phyloP scores from a whole-genome alignment of 2,888 invertebrate genomes.

The Melieria crassipennis region DNA sequence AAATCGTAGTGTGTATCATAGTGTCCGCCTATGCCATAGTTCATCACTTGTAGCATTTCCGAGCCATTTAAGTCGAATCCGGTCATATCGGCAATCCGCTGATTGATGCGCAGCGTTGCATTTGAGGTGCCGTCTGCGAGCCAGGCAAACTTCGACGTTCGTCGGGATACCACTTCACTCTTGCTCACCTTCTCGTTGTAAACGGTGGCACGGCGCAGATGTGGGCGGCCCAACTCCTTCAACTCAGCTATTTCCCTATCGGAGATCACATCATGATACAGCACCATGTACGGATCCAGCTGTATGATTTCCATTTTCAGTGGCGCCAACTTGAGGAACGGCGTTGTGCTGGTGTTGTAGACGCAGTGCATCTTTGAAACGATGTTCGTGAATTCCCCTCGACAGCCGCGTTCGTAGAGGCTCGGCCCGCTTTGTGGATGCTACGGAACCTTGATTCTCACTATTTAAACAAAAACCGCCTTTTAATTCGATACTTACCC shows the following conservation, averaged over 20 bases:
- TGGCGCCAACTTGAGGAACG: conserved; percentile 56
- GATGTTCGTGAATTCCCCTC: conserved; percentile 47
- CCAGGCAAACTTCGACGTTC: conserved; percentile 61
- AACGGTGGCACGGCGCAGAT: conserved; percentile 54
- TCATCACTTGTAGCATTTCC: conserved; percentile 60
- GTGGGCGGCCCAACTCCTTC: conserved; percentile 48
- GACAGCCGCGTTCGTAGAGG: conserved; percentile 52
- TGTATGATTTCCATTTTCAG: conserved; percentile 57
- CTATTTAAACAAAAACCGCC: background rate
- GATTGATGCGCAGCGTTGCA: conserved; percentile 47
- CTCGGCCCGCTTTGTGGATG: background rate
- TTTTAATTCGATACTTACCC: background rate
- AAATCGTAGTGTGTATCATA: conserved; percentile 58
- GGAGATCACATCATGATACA: conserved; percentile 56
- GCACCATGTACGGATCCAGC: conserved; percentile 56
- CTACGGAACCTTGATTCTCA: conserved; percentile 17
- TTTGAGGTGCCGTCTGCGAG: conserved; percentile 46
- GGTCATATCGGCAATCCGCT: conserved; percentile 57
- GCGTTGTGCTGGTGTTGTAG: conserved; percentile 54
- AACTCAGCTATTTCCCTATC: conserved; percentile 52
- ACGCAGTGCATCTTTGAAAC: conserved; percentile 48
- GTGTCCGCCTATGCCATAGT: conserved; percentile 61
- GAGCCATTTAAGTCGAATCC: conserved; percentile 52
- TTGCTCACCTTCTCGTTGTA: conserved; percentile 33
- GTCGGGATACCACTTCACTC: conserved; percentile 42